These are phyloP conservation scores for Synergus laeviventris DNA, from an alignment of 2,888 invertebrate species.

Conservation along the genomic window DNA sequence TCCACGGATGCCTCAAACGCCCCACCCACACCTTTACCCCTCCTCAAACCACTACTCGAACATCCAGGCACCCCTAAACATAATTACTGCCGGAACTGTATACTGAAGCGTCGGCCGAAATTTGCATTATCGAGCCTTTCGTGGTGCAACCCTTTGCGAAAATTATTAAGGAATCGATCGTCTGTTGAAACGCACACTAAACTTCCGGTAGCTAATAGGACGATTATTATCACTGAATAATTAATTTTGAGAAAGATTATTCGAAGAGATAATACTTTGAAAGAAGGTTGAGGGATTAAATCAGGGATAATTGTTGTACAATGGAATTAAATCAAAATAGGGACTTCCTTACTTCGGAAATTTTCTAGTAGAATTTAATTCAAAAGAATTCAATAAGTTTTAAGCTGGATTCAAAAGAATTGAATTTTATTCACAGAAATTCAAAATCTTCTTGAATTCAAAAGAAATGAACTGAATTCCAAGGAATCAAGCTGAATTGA, in stretches of 20 bases:
- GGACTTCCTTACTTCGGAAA: neutral
- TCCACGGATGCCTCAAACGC: slow-evolving; percentile 22
- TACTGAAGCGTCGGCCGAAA: slow-evolving; percentile 55
- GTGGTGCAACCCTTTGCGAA: slow-evolving; percentile 46
- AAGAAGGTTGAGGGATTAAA: neutral
- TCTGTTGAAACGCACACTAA: slow-evolving; percentile 40
- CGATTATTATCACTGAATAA: slow-evolving; percentile 35
- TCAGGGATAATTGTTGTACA: neutral
- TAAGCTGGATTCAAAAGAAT: too few species aligned
- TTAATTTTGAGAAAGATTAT: slow-evolving; percentile 28
- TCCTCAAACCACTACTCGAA: slow-evolving; percentile 41
- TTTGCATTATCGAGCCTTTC: slow-evolving; percentile 63
- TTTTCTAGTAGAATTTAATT: neutral
- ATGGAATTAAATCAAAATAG: neutral
- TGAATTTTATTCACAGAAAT: too few species aligned
- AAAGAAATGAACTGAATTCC: too few species aligned
- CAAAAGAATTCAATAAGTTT: too few species aligned
- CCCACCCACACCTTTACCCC: slow-evolving; percentile 43
- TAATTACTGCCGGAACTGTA: slow-evolving; percentile 62
- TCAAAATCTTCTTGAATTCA: too few species aligned
- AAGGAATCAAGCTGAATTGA: too few species aligned
- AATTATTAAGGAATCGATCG: slow-evolving; percentile 65
- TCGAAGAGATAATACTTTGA: neutral
- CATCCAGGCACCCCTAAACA: slow-evolving; percentile 51
- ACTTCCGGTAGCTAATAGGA: slow-evolving; percentile 34